Evolutionary conservation across 35 echinoderm and acorn worm genomes (phyloP), one percentile per base, ranked within the genome.

Genomic region (Lytechinus pictus): DNA sequence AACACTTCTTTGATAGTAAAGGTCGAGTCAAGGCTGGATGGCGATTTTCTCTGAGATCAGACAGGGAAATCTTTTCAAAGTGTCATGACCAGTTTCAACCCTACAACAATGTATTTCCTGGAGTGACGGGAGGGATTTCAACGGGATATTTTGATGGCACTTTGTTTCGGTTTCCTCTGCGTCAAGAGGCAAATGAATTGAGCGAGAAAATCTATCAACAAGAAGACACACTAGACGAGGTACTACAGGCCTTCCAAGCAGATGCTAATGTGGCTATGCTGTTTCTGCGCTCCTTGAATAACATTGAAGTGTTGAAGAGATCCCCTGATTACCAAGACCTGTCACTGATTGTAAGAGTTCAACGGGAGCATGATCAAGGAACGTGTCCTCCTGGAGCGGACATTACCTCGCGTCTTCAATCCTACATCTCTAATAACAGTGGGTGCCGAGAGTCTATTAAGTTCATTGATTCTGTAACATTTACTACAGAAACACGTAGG

Each of bases 21-120:
- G 92, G 92, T 53, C 92, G 92, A 9, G 53, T 57, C 19, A 33
- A 24, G n/a, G 21, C 92, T 57, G 92, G 92, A 54, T 56, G 11
- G 52, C 92, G 24, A 54, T 93, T 54, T 93, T 10, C 6, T 57
- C 92, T 93, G 16, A 27, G 27, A 55, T 27, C n/a, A 12, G 52
- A 54, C 9, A 93, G 55, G 9, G 54, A 54, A 1, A 90, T 52
- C 0, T 54, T 55, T 24, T 53, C 27, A 10, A 57, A 11, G 13
- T n/a, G 28, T 24, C 14, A 93, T 11, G 92, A 93, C 54, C 92
- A 93, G 92, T 93, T 93, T 57, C 92, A 57, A 19, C 92, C 92
- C 10, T 93, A 93, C 53, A 3, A 44, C 28, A 54, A 93, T 24
- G 11, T 93, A 14, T 93, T 93, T 44, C 4, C 52, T 10, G 92